A percentile compares a stretch with the other conserved stretches of the same genome.
Conservation (phyloP, 2,113 vertebrate genomes). For the Cervus canadensis region DNA sequence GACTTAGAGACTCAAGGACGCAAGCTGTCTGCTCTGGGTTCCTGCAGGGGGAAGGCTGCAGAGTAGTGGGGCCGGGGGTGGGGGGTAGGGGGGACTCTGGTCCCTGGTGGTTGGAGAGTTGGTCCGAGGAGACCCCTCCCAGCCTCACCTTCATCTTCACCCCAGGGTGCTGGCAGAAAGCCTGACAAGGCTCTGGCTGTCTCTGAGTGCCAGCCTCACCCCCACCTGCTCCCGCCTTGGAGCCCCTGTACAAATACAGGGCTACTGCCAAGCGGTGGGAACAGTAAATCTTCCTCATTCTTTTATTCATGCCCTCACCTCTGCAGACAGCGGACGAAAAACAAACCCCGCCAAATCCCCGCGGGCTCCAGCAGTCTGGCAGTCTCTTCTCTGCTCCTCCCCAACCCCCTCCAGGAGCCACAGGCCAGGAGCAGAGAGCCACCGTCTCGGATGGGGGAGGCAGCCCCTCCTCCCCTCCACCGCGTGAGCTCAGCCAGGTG, state of each 20-base stretch:
- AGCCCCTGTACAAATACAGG: neutral
- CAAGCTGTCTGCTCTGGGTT: too few relatives aligned
- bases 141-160: neutral
- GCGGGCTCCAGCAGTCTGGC: neutral
- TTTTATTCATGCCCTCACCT: slow-evolving; percentile 56
- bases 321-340: slow-evolving; percentile 42
- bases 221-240: neutral
- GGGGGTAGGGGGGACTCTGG: neutral
- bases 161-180: neutral
- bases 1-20: neutral
- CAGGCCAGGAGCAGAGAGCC: neutral
- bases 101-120: neutral
- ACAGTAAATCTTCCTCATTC: slow-evolving; percentile 53
- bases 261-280: neutral
- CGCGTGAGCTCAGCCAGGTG: neutral
- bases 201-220: neutral
- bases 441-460: fast-evolving
- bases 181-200: neutral
- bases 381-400: neutral
- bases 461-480: neutral
- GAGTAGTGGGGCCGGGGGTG: too few relatives aligned
- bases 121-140: neutral
- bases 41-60: too few relatives aligned
- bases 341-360: slow-evolving; percentile 37
- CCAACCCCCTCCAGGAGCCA: neutral